These are phyloP conservation scores for Todus mexicanus DNA, from an alignment of 2,797 vertebrate species.

Conservation along the genomic window DNA sequence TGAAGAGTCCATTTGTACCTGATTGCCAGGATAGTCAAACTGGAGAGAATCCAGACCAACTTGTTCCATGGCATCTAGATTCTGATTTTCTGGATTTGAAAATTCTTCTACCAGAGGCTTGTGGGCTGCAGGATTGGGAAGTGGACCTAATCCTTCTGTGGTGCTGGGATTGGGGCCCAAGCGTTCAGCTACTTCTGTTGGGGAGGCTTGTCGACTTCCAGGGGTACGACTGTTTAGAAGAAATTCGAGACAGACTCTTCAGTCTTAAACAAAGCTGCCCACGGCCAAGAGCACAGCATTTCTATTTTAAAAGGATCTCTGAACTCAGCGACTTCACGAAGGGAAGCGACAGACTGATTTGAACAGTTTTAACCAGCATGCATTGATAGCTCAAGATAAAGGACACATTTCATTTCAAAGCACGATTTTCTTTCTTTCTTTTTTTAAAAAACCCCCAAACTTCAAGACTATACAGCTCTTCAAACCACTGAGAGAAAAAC, in stretches of 20 bases:
- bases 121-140: conserved; percentile 84
- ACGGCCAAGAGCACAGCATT: background rate
- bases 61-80: conserved; percentile 95
- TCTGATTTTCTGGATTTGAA: conserved; percentile 90
- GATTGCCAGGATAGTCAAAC: conserved; percentile 96
- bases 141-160: conserved; percentile 88
- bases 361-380: background rate
- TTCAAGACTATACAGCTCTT: background rate
- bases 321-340: conserved; percentile 5
- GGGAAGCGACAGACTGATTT: background rate
- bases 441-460: no score
- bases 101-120: conserved; percentile 91
- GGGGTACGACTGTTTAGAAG: conserved; percentile 84
- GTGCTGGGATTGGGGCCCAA: conserved; percentile 86
- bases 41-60: conserved; percentile 93
- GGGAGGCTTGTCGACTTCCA: conserved; percentile 95
- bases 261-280: background rate
- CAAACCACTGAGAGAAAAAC: background rate
- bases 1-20: conserved; percentile 96
- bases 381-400: background rate
- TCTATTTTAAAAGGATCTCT: background rate
- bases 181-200: conserved; percentile 93
- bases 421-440: background rate
- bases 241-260: conserved; percentile 23
- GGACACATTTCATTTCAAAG: background rate